These are phyloP conservation scores for Nyctalus aviator DNA, from an alignment of 2,797 vertebrate genomes.

Conservation along the genomic window DNA sequence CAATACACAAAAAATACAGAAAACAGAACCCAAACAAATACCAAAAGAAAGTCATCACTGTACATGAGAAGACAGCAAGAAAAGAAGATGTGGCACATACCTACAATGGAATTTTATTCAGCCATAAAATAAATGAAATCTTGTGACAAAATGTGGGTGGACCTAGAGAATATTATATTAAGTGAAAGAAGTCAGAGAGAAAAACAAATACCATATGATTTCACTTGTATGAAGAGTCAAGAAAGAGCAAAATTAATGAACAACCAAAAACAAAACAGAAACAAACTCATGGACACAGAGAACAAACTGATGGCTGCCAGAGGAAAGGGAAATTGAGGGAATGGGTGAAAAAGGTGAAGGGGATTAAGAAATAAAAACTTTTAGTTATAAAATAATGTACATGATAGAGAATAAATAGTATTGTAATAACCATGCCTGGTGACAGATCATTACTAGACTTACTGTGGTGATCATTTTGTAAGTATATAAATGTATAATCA, in stretches of 20 bases:
- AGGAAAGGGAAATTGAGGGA: neutral
- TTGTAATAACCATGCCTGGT: neutral
- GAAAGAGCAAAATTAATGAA: neutral
- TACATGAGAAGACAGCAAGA: neutral
- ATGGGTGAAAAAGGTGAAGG: neutral
- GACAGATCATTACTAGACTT: neutral
- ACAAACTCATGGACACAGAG: neutral
- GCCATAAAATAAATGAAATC: neutral
- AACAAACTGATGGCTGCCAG: neutral
- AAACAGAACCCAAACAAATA: neutral
- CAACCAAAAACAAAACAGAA: neutral
- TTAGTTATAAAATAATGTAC: neutral
- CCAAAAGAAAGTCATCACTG: neutral
- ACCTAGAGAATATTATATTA: neutral
- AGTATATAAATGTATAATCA: neutral
- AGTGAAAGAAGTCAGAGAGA: neutral
- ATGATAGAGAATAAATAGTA: neutral
- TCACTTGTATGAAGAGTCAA: neutral
- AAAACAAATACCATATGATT: neutral
- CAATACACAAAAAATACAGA: neutral
- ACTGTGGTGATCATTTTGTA: neutral
- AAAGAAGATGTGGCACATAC: neutral
- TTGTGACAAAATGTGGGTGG: neutral
- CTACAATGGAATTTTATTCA: neutral
- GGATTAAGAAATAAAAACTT: neutral